Percentiles rank a stretch among this genome's conserved stretches.
phyloP scores from a whole-genome alignment of 2,797 vertebrate species.

The Characodon lateralis region DNA sequence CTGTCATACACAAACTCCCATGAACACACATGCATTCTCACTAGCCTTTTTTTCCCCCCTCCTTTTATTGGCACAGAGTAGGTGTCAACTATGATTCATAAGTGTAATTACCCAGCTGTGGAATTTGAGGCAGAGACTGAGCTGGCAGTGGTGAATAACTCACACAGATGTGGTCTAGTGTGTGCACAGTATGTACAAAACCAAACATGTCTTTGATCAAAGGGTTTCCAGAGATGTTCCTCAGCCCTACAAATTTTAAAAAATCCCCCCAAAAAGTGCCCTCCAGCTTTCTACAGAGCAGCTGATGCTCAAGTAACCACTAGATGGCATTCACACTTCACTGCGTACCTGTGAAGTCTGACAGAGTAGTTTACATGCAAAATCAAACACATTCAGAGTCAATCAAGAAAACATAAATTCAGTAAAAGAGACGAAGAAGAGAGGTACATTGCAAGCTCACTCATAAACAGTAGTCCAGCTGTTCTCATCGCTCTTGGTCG shows the following conservation, averaged over 20 bases:
- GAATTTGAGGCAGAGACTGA: conserved; percentile 60
- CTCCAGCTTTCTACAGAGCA: background rate
- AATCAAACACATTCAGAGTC: conserved; percentile 18
- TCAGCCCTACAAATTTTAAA: conserved; percentile 34
- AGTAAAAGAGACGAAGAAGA: background rate
- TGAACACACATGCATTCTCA: conserved; percentile 16
- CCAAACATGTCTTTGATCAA: conserved; percentile 38
- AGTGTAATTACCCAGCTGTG: conserved; percentile 77
- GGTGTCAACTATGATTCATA: conserved; percentile 79
- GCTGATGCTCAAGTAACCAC: conserved; percentile 49
- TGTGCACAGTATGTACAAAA: conserved; percentile 30
- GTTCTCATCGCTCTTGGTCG: conserved; percentile 95
- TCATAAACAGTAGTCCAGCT: conserved; percentile 98
- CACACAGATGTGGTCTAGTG: conserved; percentile 61
- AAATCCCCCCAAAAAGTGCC: conserved; percentile 17
- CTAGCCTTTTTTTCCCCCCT: conserved; percentile 20
- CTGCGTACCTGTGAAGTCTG: conserved; percentile 1
- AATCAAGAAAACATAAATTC: conserved; percentile 8
- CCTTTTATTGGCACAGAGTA: conserved; percentile 39
- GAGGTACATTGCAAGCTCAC: conserved; percentile 77
- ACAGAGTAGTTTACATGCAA: background rate
- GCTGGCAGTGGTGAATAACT: conserved; percentile 64
- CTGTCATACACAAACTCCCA: background rate
- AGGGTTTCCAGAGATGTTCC: conserved; percentile 30
- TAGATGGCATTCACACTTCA: conserved; percentile 77